Conservation (phyloP, 2,888 invertebrate genomes). For the Charanyca ferruginea region DNA sequence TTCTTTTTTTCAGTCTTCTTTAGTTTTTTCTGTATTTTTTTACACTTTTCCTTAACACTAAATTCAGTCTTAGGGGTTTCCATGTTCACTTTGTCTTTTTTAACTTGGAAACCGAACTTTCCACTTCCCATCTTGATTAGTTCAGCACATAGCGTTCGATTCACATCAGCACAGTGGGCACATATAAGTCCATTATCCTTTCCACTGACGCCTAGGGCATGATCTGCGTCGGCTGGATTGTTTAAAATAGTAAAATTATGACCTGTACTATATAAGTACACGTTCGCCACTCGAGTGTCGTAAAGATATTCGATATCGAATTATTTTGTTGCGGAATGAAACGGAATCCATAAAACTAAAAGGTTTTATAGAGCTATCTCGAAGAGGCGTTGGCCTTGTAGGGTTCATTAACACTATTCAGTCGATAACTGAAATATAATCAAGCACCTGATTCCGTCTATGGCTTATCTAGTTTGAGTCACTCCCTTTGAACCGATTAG, state of each 20-base stretch:
- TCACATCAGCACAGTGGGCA: slow-evolving; percentile 61
- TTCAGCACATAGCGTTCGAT: slow-evolving; percentile 71
- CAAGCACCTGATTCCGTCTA: slow-evolving; percentile 82
- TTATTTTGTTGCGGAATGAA: slow-evolving; percentile 86
- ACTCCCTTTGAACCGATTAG: slow-evolving; percentile 56
- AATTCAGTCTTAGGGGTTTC: slow-evolving; percentile 83
- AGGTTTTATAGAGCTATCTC: slow-evolving; percentile 89
- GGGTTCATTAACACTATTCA: slow-evolving; percentile 85
- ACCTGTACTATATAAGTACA: slow-evolving; percentile 74
- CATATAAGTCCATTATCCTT: slow-evolving; percentile 71
- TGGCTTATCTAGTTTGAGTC: slow-evolving; percentile 73
- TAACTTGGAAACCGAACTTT: slow-evolving; percentile 83
- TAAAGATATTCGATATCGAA: slow-evolving; percentile 86
- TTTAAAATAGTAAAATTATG: slow-evolving; percentile 75
- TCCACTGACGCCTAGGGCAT: slow-evolving; percentile 72
- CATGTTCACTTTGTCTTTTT: slow-evolving; percentile 86
- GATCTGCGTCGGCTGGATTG: slow-evolving; percentile 66
- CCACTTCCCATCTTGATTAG: slow-evolving; percentile 86
- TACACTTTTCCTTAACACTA: slow-evolving; percentile 89
- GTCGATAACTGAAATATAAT: slow-evolving; percentile 86
- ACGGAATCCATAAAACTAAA: slow-evolving; percentile 86
- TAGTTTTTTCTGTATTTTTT: slow-evolving; percentile 87
- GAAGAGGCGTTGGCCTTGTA: slow-evolving; percentile 85
- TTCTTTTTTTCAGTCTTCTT: slow-evolving; percentile 89
- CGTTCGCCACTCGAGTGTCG: slow-evolving; percentile 79